Conservation (phyloP, 2,113 vertebrate species). For the Tetrao urogallus region DNA sequence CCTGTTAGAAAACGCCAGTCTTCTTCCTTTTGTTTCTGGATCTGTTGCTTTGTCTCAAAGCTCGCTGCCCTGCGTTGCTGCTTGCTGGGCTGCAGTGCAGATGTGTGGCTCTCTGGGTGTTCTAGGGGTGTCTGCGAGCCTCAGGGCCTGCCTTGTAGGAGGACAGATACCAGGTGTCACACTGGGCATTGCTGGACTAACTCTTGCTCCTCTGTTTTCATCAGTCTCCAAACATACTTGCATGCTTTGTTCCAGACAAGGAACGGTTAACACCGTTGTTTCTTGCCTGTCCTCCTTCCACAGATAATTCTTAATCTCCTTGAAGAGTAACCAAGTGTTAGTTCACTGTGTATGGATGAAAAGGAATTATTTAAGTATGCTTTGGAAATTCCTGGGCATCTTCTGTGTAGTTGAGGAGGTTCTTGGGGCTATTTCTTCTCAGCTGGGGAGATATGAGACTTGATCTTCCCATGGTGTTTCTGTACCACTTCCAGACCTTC, state of each 20-base stretch:
- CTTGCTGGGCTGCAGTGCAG: not conserved
- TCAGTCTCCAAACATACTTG: not conserved
- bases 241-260: not conserved
- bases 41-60: not conserved
- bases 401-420: not conserved
- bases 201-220: not conserved
- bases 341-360: not conserved
- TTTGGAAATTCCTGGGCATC: not conserved
- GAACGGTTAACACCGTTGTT: not conserved
- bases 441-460: not conserved
- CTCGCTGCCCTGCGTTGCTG: not conserved
- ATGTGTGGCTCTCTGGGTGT: not conserved
- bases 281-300: not conserved
- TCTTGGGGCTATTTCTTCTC: not conserved
- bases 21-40: not conserved
- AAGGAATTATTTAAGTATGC: not conserved
- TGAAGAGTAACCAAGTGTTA: not conserved
- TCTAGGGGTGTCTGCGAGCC: not conserved
- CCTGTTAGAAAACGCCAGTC: not conserved
- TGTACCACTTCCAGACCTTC: slow-evolving; percentile 16
- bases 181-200: not conserved
- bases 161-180: not conserved
- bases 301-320: not conserved
- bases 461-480: not conserved
- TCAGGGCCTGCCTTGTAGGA: not conserved